Evolutionary conservation across 2,113 vertebrate species (phyloP).

Genomic region (Phocoena phocoena): DNA sequence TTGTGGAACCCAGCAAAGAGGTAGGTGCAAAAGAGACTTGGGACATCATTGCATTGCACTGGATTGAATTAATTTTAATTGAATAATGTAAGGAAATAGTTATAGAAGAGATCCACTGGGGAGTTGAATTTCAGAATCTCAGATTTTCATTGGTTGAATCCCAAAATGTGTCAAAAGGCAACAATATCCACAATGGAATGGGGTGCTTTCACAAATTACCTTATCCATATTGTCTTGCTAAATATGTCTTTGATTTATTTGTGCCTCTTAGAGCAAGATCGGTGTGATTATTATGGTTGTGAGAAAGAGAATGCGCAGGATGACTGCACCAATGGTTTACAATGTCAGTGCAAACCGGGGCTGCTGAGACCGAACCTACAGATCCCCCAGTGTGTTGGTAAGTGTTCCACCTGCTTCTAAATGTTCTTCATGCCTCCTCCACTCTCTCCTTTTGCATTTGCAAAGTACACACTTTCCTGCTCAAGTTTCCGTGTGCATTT

Average conservation of each 20-base stretch:
- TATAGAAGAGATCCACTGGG: not conserved
- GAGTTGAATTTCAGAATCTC: not conserved
- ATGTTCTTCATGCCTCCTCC: not conserved
- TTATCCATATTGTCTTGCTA: not conserved
- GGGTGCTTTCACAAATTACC: not conserved
- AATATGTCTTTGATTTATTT: not conserved
- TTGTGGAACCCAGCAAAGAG: not conserved
- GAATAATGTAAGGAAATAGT: not conserved
- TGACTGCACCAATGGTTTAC: rapidly evolving
- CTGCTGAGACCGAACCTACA: not conserved
- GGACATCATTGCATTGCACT: not conserved
- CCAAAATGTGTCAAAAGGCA: not conserved
- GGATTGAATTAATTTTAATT: not conserved
- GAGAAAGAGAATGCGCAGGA: rapidly evolving
- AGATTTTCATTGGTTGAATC: not conserved
- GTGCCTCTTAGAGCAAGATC: rapidly evolving
- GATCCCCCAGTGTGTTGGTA: not conserved
- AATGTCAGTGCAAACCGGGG: not conserved
- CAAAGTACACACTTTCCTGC: not conserved
- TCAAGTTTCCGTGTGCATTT: not conserved
- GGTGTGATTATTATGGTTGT: constrained; percentile 33
- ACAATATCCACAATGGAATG: not conserved
- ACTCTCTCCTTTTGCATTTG: not conserved
- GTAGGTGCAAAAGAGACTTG: not conserved
- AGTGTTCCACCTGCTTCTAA: not conserved